Evolutionary conservation across 2,888 invertebrate genomes (phyloP), one percentile per base, ranked within the genome.

Genomic region (Nymphalis c-album): DNA sequence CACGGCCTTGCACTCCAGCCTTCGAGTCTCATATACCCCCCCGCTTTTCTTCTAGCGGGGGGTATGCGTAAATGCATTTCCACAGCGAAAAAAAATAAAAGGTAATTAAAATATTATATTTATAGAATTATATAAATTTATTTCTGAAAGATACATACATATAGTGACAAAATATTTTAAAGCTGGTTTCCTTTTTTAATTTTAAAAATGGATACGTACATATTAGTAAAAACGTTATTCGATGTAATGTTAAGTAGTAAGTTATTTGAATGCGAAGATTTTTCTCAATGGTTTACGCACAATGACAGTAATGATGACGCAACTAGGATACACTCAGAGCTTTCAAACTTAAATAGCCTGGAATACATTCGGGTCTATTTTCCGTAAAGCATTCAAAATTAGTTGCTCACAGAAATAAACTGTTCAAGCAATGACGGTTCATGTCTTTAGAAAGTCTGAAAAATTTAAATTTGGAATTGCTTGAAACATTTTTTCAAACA

Each of bases 271-370:
- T 62, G 26, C 22, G 22, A 45, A 62, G 62, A 53, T 53, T 53
- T 62, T 62, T 53, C 45, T 40, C 35, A 57, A 57, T 53, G 45
- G 40, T 22, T 53, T 53, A 53, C 53, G 46, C 62, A 62, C 62
- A 62, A 62, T 62, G 45, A 20, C 22, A 20, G 51, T 62, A 62
- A 62, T 62, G 62, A 62, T 53, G 62, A 45, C 53, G 62, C 40
- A 62, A 62, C 45, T 51, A 53, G 62, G 53, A 48, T 53, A 51
- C 62, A 40, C 18, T 62, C 7, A 46, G 62, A 62, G 62, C 62
- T 7, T 31, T n/a, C 48, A 7, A n/a, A 48, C 48, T 35, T 18
- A 17, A 57, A 35, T 57, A 57, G n/a, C 35, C 31, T 55, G 10
- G 13, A 57, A 57, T 57, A 57, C 57, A 40, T 57, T 57, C 13